Evolutionary conservation across 1,140 invertebrate genomes (phyloP).

Genomic region (Helicorthomorpha holstii): DNA sequence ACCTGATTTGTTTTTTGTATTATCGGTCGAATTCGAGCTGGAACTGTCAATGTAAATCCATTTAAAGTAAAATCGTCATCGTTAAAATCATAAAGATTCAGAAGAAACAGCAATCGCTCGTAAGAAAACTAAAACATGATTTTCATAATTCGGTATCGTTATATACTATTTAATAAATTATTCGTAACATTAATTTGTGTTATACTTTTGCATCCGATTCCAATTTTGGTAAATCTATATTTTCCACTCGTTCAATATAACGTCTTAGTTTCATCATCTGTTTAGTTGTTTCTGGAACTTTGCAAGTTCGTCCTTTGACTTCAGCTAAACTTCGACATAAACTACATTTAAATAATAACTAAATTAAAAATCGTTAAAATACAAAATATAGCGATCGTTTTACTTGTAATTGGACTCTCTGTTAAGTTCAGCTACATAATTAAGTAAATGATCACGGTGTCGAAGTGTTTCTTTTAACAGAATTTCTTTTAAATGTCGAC

Average conservation of each 20-base stretch:
- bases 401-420: background rate
- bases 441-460: background rate
- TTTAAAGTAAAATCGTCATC: conserved; percentile 25
- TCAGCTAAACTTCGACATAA: background rate
- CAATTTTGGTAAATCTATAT: conserved; percentile 21
- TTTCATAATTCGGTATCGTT: background rate
- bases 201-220: conserved; percentile 20
- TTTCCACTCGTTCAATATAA: conserved; percentile 23
- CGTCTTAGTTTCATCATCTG: conserved; percentile 24
- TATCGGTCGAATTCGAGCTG: conserved; percentile 22
- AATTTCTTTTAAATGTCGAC: conserved; percentile 15
- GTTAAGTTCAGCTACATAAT: background rate
- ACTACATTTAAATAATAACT: background rate
- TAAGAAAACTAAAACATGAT: conserved; percentile 16
- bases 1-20: conserved; percentile 12
- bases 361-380: background rate
- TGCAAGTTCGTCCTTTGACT: conserved; percentile 1
- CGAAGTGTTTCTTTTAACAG: conserved; percentile 10
- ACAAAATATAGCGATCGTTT: background rate
- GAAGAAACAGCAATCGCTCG: conserved; percentile 22
- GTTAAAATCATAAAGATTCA: conserved; percentile 20
- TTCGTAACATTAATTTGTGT: conserved; percentile 7
- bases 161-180: conserved; percentile 2
- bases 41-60: conserved; percentile 25
- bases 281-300: conserved; percentile 23